A percentile compares a stretch with the other conserved stretches of the same genome.
Conservation (phyloP, 1,140 invertebrate species). For the Listronotus bonariensis region DNA sequence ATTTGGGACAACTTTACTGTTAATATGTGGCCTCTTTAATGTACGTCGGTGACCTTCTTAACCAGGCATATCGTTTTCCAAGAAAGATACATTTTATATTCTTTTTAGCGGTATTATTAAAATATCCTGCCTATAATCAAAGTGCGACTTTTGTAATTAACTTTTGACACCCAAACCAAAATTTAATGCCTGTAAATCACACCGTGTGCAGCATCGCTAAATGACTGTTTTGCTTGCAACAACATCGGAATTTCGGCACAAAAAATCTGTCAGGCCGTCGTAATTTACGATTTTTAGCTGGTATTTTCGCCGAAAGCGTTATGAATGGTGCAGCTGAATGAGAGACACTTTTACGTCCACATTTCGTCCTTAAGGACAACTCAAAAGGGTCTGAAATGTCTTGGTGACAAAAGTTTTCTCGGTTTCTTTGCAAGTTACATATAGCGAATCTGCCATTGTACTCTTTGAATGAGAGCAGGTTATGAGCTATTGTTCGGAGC, state of each 20-base stretch:
- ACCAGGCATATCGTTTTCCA: too few relatives aligned
- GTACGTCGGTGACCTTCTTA: too few relatives aligned
- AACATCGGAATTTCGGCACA: constrained; percentile 21
- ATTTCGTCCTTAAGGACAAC: constrained; percentile 24
- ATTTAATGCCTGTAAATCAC: constrained; percentile 22
- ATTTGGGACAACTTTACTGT: too few relatives aligned
- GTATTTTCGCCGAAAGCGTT: constrained; percentile 30
- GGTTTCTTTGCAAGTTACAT: constrained; percentile 30
- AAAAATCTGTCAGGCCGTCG: constrained; percentile 21
- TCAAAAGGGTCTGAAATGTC: constrained; percentile 11
- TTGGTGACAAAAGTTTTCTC: constrained; percentile 33
- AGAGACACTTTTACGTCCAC: constrained; percentile 28
- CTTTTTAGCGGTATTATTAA: neutral
- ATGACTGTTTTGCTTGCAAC: constrained; percentile 19
- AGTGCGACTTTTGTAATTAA: constrained; percentile 16
- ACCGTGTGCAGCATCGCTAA: neutral
- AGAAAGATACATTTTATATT: neutral
- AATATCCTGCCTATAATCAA: constrained; percentile 8
- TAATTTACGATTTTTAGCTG: constrained; percentile 35
- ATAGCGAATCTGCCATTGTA: constrained; percentile 31
- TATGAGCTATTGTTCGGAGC: constrained; percentile 31
- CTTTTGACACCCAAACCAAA: constrained; percentile 15
- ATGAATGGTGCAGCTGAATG: constrained; percentile 36
- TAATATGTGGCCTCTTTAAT: too few relatives aligned
- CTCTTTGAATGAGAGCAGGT: constrained; percentile 33